phyloP scores from a whole-genome alignment of 2,888 invertebrate genomes.

The Axea sp. region DNA sequence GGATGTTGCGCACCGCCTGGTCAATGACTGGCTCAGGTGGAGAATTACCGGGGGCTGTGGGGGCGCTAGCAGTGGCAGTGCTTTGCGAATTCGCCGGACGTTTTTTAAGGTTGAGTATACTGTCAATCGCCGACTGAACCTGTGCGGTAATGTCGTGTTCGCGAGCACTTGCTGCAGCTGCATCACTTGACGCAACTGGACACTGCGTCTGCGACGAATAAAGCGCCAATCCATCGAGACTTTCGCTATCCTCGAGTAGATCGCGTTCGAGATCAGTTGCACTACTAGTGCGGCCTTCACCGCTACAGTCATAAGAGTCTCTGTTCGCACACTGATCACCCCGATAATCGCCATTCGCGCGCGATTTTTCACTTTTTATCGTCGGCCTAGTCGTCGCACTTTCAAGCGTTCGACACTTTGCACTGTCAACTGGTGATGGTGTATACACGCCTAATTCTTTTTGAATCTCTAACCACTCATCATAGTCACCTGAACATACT shows the following conservation, averaged over 20 bases:
- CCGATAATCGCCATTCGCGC: constrained; percentile 64
- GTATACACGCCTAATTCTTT: constrained; percentile 81
- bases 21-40: constrained; percentile 67
- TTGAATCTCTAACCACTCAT: constrained; percentile 86
- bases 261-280: constrained; percentile 77
- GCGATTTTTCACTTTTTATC: constrained; percentile 69
- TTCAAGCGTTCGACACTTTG: constrained; percentile 83
- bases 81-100: constrained; percentile 68
- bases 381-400: constrained; percentile 16
- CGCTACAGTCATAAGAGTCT: constrained; percentile 69
- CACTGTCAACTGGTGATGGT: constrained; percentile 80
- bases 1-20: constrained; percentile 78
- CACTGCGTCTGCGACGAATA: constrained; percentile 69
- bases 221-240: constrained; percentile 75
- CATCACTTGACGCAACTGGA: constrained; percentile 28
- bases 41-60: not conserved
- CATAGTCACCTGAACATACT: constrained; percentile 80
- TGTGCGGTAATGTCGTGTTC: constrained; percentile 86
- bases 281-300: constrained; percentile 44
- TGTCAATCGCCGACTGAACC: constrained; percentile 90
- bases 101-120: constrained; percentile 86
- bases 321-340: constrained; percentile 20
- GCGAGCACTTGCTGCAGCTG: constrained; percentile 67
- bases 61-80: constrained; percentile 18
- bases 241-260: constrained; percentile 75